Conservation (phyloP, 2,888 invertebrate species). For the Tryphoninae sp. region DNA sequence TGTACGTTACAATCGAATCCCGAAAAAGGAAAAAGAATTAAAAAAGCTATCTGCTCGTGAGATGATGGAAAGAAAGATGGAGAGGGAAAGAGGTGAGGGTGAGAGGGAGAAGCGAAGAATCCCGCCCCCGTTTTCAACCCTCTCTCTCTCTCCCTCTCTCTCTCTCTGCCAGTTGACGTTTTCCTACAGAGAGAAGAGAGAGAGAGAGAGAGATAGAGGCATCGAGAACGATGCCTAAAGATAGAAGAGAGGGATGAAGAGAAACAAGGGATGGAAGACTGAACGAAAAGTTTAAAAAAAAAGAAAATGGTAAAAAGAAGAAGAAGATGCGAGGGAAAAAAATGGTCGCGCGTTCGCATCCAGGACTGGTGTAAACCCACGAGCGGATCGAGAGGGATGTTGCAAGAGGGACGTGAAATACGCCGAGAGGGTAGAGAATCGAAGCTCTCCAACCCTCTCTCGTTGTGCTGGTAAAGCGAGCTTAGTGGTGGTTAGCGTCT, state of each 20-base stretch:
- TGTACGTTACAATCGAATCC: conserved; percentile 78
- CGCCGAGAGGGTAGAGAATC: conserved; percentile 36
- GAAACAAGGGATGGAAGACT: conserved; percentile 3
- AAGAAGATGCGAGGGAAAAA: too few species aligned
- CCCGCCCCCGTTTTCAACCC: conserved; percentile 28
- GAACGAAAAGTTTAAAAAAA: neutral
- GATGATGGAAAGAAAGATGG: conserved; percentile 65
- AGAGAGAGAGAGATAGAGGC: conserved; percentile 48
- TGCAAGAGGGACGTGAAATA: conserved; percentile 40
- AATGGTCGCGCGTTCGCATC: neutral
- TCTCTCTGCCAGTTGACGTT: conserved; percentile 14
- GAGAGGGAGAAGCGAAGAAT: conserved; percentile 36
- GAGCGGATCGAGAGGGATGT: conserved; percentile 5
- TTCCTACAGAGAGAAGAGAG: conserved; percentile 21
- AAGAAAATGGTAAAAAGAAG: neutral
- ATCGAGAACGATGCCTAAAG: conserved; percentile 39
- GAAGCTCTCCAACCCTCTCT: conserved; percentile 34
- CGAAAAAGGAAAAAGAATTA: conserved; percentile 76
- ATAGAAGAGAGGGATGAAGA: conserved; percentile 46
- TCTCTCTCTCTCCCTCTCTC: neutral
- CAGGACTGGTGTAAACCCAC: neutral
- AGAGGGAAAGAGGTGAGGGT: conserved; percentile 28
- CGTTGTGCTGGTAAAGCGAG: conserved; percentile 42
- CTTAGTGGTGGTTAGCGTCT: conserved; percentile 31
- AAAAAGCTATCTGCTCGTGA: conserved; percentile 76